Percentiles rank a stretch among this genome's conserved stretches.
Evolutionary conservation across 2,888 invertebrate genomes (phyloP).

Genomic region (Pammene aurita): DNA sequence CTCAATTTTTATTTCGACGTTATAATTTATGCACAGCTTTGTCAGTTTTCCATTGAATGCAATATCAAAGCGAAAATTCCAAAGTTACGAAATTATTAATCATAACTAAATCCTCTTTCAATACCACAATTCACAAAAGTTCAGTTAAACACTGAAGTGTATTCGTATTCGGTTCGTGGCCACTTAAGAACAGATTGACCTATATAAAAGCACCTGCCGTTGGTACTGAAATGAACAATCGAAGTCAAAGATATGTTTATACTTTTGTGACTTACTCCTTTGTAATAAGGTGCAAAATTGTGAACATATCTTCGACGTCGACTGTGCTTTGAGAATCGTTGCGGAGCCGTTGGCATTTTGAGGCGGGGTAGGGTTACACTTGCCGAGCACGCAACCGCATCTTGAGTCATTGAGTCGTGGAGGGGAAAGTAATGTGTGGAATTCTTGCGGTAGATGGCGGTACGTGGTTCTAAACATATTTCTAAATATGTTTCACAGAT

Average conservation of each 20-base stretch:
- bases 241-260: background rate
- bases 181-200: constrained; percentile 42
- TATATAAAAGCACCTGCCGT: constrained; percentile 31
- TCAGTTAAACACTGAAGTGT: constrained; percentile 32
- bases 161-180: constrained; percentile 24
- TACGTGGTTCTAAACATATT: background rate
- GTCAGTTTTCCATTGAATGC: background rate
- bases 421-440: constrained; percentile 25
- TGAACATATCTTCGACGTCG: background rate
- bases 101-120: constrained; percentile 22
- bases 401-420: constrained; percentile 29
- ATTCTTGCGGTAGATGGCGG: constrained; percentile 16
- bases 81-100: constrained; percentile 22
- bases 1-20: background rate
- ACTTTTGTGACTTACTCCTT: no score
- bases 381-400: constrained; percentile 33
- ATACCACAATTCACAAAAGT: constrained; percentile 37
- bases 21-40: background rate
- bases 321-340: background rate
- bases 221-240: background rate
- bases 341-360: constrained; percentile 7
- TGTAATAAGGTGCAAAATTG: no score
- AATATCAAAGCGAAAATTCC: constrained; percentile 9
- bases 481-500: background rate
- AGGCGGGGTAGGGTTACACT: constrained; percentile 12